Base-by-base conservation (phyloP, 2,797 vertebrate species). In the Pteropus rufus region DNA sequence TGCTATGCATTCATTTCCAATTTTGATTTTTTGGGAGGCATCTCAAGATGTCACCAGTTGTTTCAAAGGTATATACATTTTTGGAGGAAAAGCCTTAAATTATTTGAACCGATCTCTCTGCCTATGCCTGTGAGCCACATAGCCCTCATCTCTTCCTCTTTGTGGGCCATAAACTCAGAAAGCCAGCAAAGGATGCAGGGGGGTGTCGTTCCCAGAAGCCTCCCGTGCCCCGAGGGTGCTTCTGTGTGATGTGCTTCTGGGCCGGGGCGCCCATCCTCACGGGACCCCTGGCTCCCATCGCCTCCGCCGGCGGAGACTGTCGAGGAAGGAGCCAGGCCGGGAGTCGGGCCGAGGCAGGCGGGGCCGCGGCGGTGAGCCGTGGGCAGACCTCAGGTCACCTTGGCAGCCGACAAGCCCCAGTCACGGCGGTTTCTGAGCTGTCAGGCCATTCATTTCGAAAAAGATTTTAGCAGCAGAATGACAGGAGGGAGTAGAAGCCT, bases 301-400 rank as follows among this genome's bases (percentile, higher is more conserved):
- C 18, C 41, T 89, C 34, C 36, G 11, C 34, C 5, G 6, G 4
- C 8, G 15, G 15, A 39, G 58, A 19, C 44, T 87, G 29, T 44
- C 16, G 70, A 65, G 80, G 83, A 88, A 4, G 62, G 36, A 60
- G 31, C 19, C 5, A 9, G n/a, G 84, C n/a, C 39, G 36, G 36
- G 36, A 36, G 36, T 36, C 36, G 44, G 26, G 39, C 26, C 9
- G 19, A 72, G 31, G 29, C 18, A 10, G 29, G 4, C 60, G 16
- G 34, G 44, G 52, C 31, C 21, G 46, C 69, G 0, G 0, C 8
- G 60, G n/a, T 54, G 1, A n/a, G 54, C 34, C 29, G 23, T 5
- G 5, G 24, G 34, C 36, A 58, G 83, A 54, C 31, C 6, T 46
- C 65, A 10, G 11, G n/a, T 85, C 21, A 39, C n/a, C 16, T 77